phyloP scores from a whole-genome alignment of 37 sponge, comb jelly and placozoan species.

The Hormiphora californensis region DNA sequence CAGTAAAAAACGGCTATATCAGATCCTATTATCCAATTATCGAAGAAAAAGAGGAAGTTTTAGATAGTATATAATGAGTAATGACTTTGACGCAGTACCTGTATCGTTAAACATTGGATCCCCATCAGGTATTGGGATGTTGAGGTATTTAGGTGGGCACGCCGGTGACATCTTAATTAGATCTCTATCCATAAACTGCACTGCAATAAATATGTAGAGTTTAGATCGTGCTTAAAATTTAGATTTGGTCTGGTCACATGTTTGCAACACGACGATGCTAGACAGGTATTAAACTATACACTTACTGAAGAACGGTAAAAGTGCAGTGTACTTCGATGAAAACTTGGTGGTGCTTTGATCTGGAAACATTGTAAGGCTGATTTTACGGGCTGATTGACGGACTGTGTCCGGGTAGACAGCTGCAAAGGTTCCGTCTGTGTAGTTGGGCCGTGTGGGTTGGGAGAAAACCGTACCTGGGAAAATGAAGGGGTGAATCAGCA shows the following conservation, averaged over 20 bases:
- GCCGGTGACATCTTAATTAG: constrained; percentile 81
- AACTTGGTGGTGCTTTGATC: neutral
- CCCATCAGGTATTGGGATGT: constrained; percentile 76
- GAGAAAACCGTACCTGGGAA: neutral
- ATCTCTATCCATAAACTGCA: constrained; percentile 87
- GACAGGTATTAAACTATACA: too few relatives aligned
- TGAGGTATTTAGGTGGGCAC: constrained; percentile 87
- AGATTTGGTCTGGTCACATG: too few relatives aligned
- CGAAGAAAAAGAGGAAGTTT: too few relatives aligned
- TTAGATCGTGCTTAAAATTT: too few relatives aligned
- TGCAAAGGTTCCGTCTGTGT: neutral
- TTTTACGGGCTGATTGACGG: neutral
- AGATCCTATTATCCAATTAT: too few relatives aligned
- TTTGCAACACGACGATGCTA: too few relatives aligned
- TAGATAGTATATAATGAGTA: too few relatives aligned
- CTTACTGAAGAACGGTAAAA: constrained; percentile 15
- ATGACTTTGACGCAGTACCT: too few relatives aligned
- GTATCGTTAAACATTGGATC: constrained; percentile 76
- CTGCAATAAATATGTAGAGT: neutral
- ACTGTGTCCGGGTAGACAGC: neutral
- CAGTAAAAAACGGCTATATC: too few relatives aligned
- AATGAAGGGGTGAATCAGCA: too few relatives aligned
- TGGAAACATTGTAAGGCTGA: neutral
- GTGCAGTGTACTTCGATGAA: constrained; percentile 31
- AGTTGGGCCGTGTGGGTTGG: constrained; percentile 19